phyloP scores from a whole-genome alignment of 2,888 invertebrate genomes.

The Aphrophora alni region DNA sequence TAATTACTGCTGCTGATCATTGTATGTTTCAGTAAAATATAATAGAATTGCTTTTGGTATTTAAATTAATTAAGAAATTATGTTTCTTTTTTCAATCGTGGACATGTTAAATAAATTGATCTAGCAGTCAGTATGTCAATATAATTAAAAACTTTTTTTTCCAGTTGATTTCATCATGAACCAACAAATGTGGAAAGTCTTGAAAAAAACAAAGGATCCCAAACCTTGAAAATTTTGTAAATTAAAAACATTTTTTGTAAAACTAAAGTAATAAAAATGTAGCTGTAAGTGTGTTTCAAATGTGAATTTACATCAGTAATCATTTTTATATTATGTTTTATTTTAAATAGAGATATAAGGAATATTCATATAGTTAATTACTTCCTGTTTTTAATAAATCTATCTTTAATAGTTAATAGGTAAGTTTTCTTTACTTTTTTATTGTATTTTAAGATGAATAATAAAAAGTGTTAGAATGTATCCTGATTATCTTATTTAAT shows the following conservation, averaged over 20 bases:
- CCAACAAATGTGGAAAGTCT: neutral
- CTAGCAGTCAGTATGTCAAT: too few species aligned
- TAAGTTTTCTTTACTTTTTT: slow-evolving; percentile 4
- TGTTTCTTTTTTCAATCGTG: too few species aligned
- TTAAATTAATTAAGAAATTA: too few species aligned
- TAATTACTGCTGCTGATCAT: too few species aligned
- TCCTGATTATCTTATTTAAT: too few species aligned
- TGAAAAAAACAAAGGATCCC: neutral
- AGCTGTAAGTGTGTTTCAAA: neutral
- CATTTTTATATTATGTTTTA: neutral
- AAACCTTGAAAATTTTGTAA: neutral
- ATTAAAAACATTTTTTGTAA: neutral
- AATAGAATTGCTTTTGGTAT: too few species aligned
- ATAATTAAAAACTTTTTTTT: too few species aligned
- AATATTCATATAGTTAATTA: neutral
- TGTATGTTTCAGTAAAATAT: too few species aligned
- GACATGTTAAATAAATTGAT: too few species aligned
- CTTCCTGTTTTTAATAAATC: neutral
- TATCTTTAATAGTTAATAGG: neutral
- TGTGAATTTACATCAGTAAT: neutral
- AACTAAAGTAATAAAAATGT: neutral
- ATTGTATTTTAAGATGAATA: neutral
- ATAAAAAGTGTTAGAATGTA: neutral
- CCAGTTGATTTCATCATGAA: neutral
- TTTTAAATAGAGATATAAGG: neutral